Base-by-base conservation (phyloP, 35 echinoderm and acorn worm genomes). In the Hemicentrotus pulcherrimus region DNA sequence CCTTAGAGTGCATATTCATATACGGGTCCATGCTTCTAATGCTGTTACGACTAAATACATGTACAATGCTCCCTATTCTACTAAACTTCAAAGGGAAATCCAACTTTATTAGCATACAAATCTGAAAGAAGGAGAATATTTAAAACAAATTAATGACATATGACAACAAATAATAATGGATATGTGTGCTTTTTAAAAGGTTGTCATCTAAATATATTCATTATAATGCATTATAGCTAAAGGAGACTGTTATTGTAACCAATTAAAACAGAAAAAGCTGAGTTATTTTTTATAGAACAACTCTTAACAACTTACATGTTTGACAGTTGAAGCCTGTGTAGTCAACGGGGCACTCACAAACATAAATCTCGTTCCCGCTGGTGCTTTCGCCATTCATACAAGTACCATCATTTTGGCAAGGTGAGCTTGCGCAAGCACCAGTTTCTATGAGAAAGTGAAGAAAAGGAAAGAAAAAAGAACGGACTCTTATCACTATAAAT, bases 311-410 rank as follows among this genome's bases (percentile, higher is more conserved):
- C 95, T 97, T 95, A 97, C 97, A 88, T 5, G 95, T 97, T 95
- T 96, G 94, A 94, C 97, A 98, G 88, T 96, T 93, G 58, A 95
- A 94, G 16, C 96, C 95, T 14, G 95, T 96, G 41, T 94, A 97
- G 24, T 95, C 96, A 6, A 41, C 86, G 6, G 93, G 92, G 60
- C 96, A 97, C 28, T 92, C 15, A 55, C 96, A 97, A 15, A 0
- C 0, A 32, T 58, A 48, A 46, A 48, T 47, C 31, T 86, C 88
- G 22, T 96, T 96, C 31, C 94, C 95, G 78, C 52, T 65, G n/a
- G 86, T 47, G 35, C 92, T 92, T 32, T 33, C 48, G 46, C 47
- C 92, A 32, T 97, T 96, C 5, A 93, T 70, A 46, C 97, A 97
- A 2, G 94, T 52, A 31, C 95, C 97, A 47, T 85, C 96, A 95